Evolutionary conservation across 2,797 vertebrate genomes (phyloP), one percentile per base, ranked within the genome.

Genomic region (Sciaenops ocellatus): DNA sequence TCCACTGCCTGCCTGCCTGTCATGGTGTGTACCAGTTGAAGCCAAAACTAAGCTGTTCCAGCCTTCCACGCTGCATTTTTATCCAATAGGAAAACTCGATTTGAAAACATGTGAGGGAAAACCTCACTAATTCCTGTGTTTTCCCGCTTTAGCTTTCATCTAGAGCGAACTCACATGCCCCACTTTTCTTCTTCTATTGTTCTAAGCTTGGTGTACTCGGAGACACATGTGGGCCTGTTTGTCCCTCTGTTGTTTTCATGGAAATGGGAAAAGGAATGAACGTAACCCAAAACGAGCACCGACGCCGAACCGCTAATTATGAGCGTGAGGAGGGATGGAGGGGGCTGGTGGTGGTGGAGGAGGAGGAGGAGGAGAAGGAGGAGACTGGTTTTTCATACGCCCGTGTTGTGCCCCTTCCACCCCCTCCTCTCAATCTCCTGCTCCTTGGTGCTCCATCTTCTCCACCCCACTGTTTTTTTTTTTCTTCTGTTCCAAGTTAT

Each of bases 101-200:
- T 88, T 70, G 55, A 81, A 82, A 86, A 85, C 81, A 85, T 79
- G 68, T 61, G 60, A 78, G 73, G 28, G 67, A 79, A 90, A 89
- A 89, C 85, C 82, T 87, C 85, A 81, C 70, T 77, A 75, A 89
- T 90, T 87, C 85, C 73, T 83, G 73, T 47, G 64, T 90, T 89
- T 90, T 89, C 76, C 80, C 46, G 44, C 80, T 78, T 20, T 1
- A 60, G 85, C 79, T 90, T 92, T 92, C 68, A 88, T 90, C 85
- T 84, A 47, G 44, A 69, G 71, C 83, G 87, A 89, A 92, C 87
- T 92, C 79, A 18, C 55, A 80, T 74, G 87, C 80, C 84, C 86
- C 74, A 30, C 60, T 85, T 82, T 57, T 87, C 76, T 74, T 82
- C 79, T 82, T 71, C 89, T 85, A 93, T 94, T 94, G 91, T 94